These are phyloP conservation scores for Shargacucullia verbasci DNA, from an alignment of 2,888 invertebrate species.

Conservation along the genomic window DNA sequence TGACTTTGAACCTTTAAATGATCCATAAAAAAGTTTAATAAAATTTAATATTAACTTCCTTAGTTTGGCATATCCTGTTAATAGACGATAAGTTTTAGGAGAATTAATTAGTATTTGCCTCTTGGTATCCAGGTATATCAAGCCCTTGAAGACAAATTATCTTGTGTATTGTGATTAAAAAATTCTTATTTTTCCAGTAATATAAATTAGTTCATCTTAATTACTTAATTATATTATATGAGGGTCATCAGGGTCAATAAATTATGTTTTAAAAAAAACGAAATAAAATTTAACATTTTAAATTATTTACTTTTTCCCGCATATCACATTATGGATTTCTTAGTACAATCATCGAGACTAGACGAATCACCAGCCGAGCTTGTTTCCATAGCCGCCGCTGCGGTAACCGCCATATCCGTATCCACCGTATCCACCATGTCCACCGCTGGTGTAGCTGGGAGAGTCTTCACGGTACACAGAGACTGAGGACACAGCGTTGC, in stretches of 20 bases:
- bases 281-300: conserved; percentile 24
- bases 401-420: conserved; percentile 42
- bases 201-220: no score
- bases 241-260: no score
- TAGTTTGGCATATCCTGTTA: conserved; percentile 4
- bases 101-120: no score
- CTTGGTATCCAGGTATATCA: no score
- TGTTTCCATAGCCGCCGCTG: conserved; percentile 49
- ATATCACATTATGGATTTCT: conserved; percentile 3
- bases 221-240: no score
- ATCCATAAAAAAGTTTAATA: conserved; percentile 6
- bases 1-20: conserved; percentile 2
- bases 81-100: neutral
- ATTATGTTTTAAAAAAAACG: no score
- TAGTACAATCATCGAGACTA: neutral
- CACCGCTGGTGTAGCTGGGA: conserved; percentile 40
- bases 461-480: conserved; percentile 55
- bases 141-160: no score
- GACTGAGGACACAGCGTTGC: conserved; percentile 59
- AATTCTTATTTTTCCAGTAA: no score
- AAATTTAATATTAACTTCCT: conserved; percentile 1
- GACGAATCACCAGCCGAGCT: conserved; percentile 50
- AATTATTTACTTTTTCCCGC: conserved; percentile 25
- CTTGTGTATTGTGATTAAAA: no score
- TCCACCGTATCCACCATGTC: conserved; percentile 47